phyloP scores from a whole-genome alignment of 2,113 vertebrate genomes.

The Grammomys dolichurus region DNA sequence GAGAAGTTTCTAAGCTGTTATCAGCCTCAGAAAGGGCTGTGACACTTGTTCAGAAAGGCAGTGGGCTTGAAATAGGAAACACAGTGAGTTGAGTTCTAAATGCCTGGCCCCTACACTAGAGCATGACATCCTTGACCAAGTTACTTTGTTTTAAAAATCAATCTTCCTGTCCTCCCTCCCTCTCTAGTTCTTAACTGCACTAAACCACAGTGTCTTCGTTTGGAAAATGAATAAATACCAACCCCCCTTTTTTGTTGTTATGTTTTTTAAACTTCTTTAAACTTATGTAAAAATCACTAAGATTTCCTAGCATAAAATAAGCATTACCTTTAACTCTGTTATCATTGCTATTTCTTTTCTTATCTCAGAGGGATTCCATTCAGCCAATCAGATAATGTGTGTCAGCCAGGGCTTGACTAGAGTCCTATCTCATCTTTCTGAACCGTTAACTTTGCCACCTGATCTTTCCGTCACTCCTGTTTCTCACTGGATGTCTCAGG shows the following conservation, averaged over 20 bases:
- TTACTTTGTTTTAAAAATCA: not conserved
- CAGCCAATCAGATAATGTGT: not conserved
- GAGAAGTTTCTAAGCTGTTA: not conserved
- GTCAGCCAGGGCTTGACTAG: not conserved
- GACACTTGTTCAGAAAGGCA: slow-evolving; percentile 2
- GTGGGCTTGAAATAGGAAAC: not conserved
- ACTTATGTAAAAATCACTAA: not conserved
- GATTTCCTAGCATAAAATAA: not conserved
- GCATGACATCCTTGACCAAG: not conserved
- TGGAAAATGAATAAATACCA: not conserved
- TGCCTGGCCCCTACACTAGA: not conserved
- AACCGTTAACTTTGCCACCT: slow-evolving; percentile 19
- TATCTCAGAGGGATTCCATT: not conserved
- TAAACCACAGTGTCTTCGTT: not conserved
- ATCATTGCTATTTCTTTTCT: not conserved
- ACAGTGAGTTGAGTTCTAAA: not conserved
- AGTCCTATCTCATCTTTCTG: not conserved
- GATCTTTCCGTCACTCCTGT: not conserved
- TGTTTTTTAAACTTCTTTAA: slow-evolving; percentile 22
- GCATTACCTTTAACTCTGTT: not conserved
- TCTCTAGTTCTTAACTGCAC: not conserved
- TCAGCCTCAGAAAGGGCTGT: not conserved
- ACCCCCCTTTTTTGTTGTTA: not conserved
- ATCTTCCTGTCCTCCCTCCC: no score
- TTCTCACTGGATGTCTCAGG: not conserved